Percentiles rank a stretch among this genome's conserved stretches.
Conservation (phyloP, 2,113 vertebrate species). For the Rhinoderma darwinii region DNA sequence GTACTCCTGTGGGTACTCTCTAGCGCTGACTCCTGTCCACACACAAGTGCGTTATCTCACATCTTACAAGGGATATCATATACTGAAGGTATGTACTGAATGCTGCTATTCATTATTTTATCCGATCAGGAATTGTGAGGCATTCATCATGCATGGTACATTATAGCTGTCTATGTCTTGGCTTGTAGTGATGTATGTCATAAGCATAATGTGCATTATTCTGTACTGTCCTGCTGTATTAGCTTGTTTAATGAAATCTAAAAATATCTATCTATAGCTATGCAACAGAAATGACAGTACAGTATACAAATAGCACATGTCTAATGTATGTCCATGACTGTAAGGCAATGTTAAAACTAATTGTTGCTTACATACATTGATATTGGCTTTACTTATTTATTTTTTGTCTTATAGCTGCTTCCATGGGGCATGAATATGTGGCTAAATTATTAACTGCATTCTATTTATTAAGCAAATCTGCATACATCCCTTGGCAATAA, state of each 20-base stretch:
- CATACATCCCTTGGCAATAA: background rate
- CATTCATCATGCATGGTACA: background rate
- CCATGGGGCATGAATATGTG: background rate
- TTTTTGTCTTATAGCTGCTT: background rate
- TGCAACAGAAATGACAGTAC: too few species aligned
- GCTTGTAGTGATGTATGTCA: background rate
- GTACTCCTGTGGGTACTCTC: conserved; percentile 13
- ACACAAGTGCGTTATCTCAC: background rate
- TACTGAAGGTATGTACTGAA: conserved; percentile 7
- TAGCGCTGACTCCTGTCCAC: background rate
- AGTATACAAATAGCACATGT: too few species aligned
- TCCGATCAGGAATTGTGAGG: background rate
- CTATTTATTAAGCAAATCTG: background rate
- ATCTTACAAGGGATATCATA: background rate
- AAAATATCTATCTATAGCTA: too few species aligned
- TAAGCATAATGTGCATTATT: too few species aligned
- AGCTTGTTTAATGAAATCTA: too few species aligned
- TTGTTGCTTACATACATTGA: background rate
- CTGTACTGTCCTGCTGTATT: too few species aligned
- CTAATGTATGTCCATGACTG: too few species aligned
- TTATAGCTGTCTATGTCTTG: background rate
- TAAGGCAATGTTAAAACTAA: too few species aligned
- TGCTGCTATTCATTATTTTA: background rate
- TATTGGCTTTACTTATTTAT: background rate
- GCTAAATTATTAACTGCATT: background rate